Evolutionary conservation across 2,113 vertebrate genomes (phyloP).

Genomic region (Gadus chalcogrammus): DNA sequence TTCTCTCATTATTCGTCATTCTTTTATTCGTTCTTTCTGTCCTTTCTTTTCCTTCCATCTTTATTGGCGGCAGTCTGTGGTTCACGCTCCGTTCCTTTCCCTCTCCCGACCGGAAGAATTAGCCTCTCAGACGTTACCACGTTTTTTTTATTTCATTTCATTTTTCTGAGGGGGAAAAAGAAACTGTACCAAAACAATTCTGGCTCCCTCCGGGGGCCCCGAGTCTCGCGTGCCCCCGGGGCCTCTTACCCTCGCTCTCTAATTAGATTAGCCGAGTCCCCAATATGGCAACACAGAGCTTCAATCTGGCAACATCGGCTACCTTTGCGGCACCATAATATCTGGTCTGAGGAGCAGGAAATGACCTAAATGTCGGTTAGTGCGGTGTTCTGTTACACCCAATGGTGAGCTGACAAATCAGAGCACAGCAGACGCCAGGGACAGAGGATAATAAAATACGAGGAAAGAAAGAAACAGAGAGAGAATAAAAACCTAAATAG

Average conservation of each 20-base stretch:
- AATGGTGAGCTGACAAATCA: constrained; percentile 69
- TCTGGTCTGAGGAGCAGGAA: constrained; percentile 69
- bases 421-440: constrained; percentile 23
- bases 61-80: constrained; percentile 53
- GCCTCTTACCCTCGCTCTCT: constrained; percentile 70
- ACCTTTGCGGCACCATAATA: constrained; percentile 67
- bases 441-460: too few relatives aligned
- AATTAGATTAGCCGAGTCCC: constrained; percentile 76
- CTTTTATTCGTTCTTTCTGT: constrained; percentile 8
- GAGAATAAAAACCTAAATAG: constrained; percentile 29
- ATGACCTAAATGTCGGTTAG: constrained; percentile 75
- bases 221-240: constrained; percentile 52
- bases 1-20: constrained; percentile 7
- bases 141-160: constrained; percentile 69
- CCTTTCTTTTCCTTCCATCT: constrained; percentile 28
- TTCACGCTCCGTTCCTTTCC: constrained; percentile 52
- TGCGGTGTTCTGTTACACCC: constrained; percentile 72
- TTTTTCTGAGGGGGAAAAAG: constrained; percentile 47
- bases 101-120: constrained; percentile 75
- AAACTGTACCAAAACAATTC: constrained; percentile 26
- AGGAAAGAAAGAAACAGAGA: constrained; percentile 31
- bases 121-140: constrained; percentile 77
- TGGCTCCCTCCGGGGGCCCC: constrained; percentile 58
- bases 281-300: constrained; percentile 59
- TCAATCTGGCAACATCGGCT: constrained; percentile 62